These are phyloP conservation scores for Ceratitis capitata DNA, from an alignment of 1,140 invertebrate species.

Conservation along the genomic window DNA sequence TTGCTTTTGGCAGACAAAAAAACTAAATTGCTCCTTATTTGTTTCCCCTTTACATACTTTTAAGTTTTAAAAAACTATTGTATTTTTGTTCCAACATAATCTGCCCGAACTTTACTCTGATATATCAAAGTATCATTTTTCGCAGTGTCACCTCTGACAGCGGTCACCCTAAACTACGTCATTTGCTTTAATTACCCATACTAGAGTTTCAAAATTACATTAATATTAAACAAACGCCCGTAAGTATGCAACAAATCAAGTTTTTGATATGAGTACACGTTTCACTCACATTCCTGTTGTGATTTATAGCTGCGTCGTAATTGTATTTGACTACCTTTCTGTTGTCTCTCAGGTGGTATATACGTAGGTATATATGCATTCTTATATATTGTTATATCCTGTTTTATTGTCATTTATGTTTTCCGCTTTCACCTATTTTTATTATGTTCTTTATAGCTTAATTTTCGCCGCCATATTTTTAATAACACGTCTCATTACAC, in stretches of 20 bases:
- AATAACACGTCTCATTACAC: slow-evolving; percentile 18
- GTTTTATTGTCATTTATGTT: background rate
- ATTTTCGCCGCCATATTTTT: background rate
- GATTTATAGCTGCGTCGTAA: background rate
- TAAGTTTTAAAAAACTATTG: background rate
- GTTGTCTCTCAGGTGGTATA: no score
- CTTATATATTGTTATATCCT: background rate
- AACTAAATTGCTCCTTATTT: no score
- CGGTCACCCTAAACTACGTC: background rate
- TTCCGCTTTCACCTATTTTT: background rate
- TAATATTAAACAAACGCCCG: background rate
- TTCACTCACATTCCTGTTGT: background rate
- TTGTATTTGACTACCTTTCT: background rate
- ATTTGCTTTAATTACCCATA: background rate
- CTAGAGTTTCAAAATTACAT: background rate
- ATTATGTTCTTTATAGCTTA: background rate
- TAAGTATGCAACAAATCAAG: slow-evolving; percentile 8
- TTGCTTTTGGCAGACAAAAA: no score
- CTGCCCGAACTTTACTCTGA: no score
- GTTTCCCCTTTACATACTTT: background rate
- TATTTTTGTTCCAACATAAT: background rate
- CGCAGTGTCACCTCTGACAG: background rate
- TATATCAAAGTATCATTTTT: no score
- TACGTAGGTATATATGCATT: no score
- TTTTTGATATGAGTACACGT: background rate